Evolutionary conservation across 1,140 invertebrate genomes (phyloP), one percentile per base, ranked within the genome.

Genomic region (Drosophila burlai): DNA sequence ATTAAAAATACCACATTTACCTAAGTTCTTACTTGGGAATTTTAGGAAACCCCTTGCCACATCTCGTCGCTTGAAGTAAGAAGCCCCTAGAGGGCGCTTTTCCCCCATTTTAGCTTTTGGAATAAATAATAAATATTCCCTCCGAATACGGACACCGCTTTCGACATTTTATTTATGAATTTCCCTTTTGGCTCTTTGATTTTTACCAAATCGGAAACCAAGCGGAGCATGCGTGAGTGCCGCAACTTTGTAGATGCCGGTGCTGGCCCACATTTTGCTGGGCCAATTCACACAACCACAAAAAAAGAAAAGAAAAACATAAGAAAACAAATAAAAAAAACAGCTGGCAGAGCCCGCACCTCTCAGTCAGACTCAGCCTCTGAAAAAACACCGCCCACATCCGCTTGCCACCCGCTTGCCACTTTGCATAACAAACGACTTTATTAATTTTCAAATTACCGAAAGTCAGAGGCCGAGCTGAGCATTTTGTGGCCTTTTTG

Each of bases 381-480:
- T 26, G 54, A 40, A 55, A 29, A 46, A 43, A 50, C 8, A 49
- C 63, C 65, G 58, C 65, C 76, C 75, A 77, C 63, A 77, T 76
- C 66, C 75, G 65, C 36, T 57, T 57, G 54, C 81, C 69, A 74
- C 63, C 71, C 64, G 66, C 78, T 85, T 86, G 85, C 72, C 85
- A 90, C 85, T 90, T 90, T 90, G 85, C 85, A 90, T 90, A 90
- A 90, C 85, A 90, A 90, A 90, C 85, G 85, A 90, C 85, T 90
- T 90, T 90, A 90, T 90, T 90, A 90, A 90, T 90, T 90, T 90
- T 90, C 86, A 90, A 90, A 90, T 90, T 90, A 90, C 85, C 71
- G 86, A 90, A 90, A 90, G 85, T 90, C 85, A 90, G 85, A 90
- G 85, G 85, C 85, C 81, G 85, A 57, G 54, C 85, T 78, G 74